Percentiles rank a stretch among this genome's conserved stretches.
Evolutionary conservation across 2,888 invertebrate species (phyloP).

Genomic region (Cephus rjabovi): DNA sequence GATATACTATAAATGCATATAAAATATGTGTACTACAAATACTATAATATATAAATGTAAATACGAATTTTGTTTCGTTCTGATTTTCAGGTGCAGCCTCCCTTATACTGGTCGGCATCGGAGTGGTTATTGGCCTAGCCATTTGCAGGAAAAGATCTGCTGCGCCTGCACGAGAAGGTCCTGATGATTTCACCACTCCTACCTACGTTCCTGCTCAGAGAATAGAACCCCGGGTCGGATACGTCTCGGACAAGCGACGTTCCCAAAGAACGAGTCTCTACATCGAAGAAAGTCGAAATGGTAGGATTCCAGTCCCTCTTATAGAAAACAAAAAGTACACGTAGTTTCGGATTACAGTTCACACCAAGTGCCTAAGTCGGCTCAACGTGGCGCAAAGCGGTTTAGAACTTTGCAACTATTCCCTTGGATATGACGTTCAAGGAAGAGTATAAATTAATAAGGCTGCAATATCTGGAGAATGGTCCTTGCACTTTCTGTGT

Average conservation of each 20-base stretch:
- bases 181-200: slow-evolving; percentile 62
- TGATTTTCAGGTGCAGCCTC: slow-evolving; percentile 50
- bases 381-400: too few species aligned
- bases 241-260: slow-evolving; percentile 51
- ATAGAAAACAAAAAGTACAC: too few species aligned
- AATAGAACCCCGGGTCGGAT: slow-evolving; percentile 59
- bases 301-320: slow-evolving; percentile 34
- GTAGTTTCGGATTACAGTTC: too few species aligned
- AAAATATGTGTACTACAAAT: too few species aligned
- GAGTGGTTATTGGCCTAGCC: slow-evolving; percentile 59
- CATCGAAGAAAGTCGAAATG: slow-evolving; percentile 59
- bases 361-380: too few species aligned
- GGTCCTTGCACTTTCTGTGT: too few species aligned
- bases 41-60: too few species aligned
- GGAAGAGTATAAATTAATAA: too few species aligned
- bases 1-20: too few species aligned
- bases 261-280: slow-evolving; percentile 60
- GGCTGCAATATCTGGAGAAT: too few species aligned
- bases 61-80: not conserved
- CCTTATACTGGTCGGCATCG: slow-evolving; percentile 59
- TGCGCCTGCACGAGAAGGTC: slow-evolving; percentile 38
- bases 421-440: too few species aligned
- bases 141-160: slow-evolving; percentile 55
- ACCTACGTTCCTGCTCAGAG: slow-evolving; percentile 58
- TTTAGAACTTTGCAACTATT: too few species aligned